A percentile compares a stretch with the other conserved stretches of the same genome.
phyloP scores from a whole-genome alignment of 2,797 vertebrate species.

The Platalea minor region DNA sequence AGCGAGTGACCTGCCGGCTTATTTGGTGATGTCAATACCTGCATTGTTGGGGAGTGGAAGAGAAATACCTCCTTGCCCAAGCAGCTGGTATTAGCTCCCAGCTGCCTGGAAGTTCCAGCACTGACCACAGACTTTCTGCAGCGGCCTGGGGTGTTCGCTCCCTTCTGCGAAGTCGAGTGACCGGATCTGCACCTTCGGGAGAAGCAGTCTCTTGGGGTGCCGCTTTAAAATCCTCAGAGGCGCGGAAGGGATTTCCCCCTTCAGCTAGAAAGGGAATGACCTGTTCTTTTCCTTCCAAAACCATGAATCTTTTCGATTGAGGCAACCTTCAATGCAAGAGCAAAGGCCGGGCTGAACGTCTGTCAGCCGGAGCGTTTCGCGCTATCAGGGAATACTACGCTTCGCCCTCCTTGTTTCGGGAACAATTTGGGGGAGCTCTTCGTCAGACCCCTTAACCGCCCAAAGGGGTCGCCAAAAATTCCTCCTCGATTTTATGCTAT shows the following conservation, averaged over 20 bases:
- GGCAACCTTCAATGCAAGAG: background rate
- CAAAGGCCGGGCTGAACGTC: background rate
- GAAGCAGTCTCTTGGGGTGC: background rate
- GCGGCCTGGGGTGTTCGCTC: background rate
- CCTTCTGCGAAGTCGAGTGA: background rate
- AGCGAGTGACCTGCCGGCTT: background rate
- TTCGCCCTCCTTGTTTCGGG: background rate
- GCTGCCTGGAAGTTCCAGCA: background rate
- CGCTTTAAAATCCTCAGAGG: background rate
- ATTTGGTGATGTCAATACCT: background rate
- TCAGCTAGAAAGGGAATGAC: background rate
- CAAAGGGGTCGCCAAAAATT: background rate
- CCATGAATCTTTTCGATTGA: background rate
- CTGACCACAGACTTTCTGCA: background rate
- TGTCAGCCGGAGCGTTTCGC: accelerated
- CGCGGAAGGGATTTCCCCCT: background rate
- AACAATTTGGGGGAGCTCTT: background rate
- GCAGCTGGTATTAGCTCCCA: background rate
- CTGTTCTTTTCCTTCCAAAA: background rate
- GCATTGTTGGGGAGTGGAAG: background rate
- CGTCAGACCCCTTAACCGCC: background rate
- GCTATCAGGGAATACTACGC: accelerated
- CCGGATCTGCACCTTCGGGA: background rate
- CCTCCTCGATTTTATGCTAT: background rate
- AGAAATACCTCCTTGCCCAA: background rate